These are phyloP conservation scores for Himalopsyche tibetana DNA, from an alignment of 2,888 invertebrate genomes.

Conservation along the genomic window DNA sequence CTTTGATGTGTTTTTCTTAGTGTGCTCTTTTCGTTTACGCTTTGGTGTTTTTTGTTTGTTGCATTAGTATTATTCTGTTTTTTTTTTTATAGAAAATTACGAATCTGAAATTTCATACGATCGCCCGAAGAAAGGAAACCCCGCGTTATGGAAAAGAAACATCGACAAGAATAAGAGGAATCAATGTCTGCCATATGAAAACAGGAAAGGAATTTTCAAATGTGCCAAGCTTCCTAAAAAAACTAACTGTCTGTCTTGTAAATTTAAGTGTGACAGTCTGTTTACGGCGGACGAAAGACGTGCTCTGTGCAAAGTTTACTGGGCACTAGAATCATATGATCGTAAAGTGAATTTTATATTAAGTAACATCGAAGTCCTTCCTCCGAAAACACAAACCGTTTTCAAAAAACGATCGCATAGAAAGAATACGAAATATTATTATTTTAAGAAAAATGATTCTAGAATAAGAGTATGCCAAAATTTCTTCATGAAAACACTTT, in stretches of 20 bases:
- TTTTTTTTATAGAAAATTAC: too few relatives aligned
- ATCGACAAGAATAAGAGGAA: neutral
- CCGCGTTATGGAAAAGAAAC: neutral
- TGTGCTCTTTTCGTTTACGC: too few relatives aligned
- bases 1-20: too few relatives aligned
- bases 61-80: too few relatives aligned
- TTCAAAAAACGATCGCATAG: neutral
- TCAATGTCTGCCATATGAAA: neutral
- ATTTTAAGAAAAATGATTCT: neutral
- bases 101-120: too few relatives aligned
- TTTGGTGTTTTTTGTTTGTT: too few relatives aligned
- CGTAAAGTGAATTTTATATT: neutral
- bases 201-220: neutral
- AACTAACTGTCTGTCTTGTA: neutral
- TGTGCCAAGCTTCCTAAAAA: neutral
- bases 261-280: neutral
- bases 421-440: neutral
- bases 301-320: neutral
- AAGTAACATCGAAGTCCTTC: neutral
- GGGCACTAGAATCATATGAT: neutral
- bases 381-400: neutral
- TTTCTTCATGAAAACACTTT: slow-evolving; percentile 7
- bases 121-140: neutral
- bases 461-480: slow-evolving; percentile 1
- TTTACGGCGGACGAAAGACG: neutral